These are phyloP conservation scores for Rhyacophila evoluta DNA, from an alignment of 2,888 invertebrate species.

Conservation along the genomic window DNA sequence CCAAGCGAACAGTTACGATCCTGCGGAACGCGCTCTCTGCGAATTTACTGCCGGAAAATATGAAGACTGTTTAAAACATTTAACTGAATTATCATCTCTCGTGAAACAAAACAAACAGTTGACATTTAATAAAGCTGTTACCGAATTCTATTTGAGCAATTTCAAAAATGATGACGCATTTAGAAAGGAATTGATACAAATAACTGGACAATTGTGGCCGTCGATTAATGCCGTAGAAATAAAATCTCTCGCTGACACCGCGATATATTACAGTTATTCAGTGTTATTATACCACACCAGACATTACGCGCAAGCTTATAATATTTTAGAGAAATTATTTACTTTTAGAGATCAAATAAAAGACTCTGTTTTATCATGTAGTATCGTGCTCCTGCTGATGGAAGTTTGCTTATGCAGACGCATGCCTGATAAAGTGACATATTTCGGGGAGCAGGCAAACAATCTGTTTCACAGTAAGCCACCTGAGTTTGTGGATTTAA, in stretches of 20 bases:
- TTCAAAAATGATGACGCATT: conserved; percentile 81
- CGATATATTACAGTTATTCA: conserved; percentile 82
- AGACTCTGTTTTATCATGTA: conserved; percentile 60
- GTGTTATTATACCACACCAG: conserved; percentile 81
- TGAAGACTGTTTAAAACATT: conserved; percentile 70
- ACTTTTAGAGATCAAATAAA: conserved; percentile 60
- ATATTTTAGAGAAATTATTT: conserved; percentile 64
- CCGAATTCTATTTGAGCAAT: conserved; percentile 82
- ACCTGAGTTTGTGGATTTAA: conserved; percentile 58
- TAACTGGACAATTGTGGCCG: conserved; percentile 70
- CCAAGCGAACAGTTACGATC: conserved; percentile 60
- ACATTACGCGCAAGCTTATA: conserved; percentile 77
- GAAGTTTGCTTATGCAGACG: conserved; percentile 66
- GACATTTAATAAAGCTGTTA: conserved; percentile 85
- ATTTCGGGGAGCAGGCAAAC: conserved; percentile 62
- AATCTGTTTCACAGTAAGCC: conserved; percentile 34
- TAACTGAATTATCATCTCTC: conserved; percentile 75
- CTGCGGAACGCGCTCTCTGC: conserved; percentile 71
- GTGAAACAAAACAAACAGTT: conserved; percentile 79
- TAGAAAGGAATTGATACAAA: conserved; percentile 74
- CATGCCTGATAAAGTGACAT: conserved; percentile 65
- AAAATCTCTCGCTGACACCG: conserved; percentile 58
- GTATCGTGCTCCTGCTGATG: conserved; percentile 62
- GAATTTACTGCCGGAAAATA: conserved; percentile 77
- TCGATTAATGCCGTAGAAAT: conserved; percentile 63